Evolutionary conservation across 2,888 invertebrate species (phyloP).

Genomic region (Tricholauxania praeusta): DNA sequence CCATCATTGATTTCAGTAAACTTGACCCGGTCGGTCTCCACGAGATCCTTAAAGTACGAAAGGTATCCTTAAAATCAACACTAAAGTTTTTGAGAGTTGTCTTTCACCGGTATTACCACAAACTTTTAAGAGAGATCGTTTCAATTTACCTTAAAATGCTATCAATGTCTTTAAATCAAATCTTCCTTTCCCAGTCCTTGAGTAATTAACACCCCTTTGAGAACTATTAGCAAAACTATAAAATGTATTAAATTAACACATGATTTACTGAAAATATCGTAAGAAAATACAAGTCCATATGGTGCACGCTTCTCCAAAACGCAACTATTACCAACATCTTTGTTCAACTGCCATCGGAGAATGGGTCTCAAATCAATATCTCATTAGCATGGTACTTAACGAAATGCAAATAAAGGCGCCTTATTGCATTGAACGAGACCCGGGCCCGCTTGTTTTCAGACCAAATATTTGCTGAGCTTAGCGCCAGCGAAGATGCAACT

Average conservation of each 20-base stretch:
- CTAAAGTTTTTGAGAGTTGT: too few species aligned
- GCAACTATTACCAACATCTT: slow-evolving; percentile 3
- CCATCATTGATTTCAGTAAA: too few species aligned
- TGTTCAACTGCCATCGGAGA: neutral
- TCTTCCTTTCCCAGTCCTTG: too few species aligned
- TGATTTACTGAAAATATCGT: neutral
- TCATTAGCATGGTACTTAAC: neutral
- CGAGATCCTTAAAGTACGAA: too few species aligned
- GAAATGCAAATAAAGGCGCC: slow-evolving; percentile 32
- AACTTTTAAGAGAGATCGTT: neutral
- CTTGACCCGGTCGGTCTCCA: too few species aligned
- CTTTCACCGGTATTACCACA: too few species aligned
- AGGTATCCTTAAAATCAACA: too few species aligned
- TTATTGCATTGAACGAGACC: neutral
- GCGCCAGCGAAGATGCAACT: slow-evolving; percentile 21
- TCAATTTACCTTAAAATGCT: neutral
- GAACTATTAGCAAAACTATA: slow-evolving; percentile 55
- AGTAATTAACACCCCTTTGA: slow-evolving; percentile 58
- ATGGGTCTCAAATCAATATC: neutral
- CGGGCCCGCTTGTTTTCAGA: slow-evolving; percentile 2
- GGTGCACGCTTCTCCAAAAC: slow-evolving; percentile 10
- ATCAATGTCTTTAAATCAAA: neutral
- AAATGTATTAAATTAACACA: slow-evolving; percentile 9
- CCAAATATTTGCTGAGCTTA: slow-evolving; percentile 25
- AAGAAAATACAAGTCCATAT: neutral